phyloP scores from a whole-genome alignment of 2,113 vertebrate genomes.

The Amblyopsis rosae region DNA sequence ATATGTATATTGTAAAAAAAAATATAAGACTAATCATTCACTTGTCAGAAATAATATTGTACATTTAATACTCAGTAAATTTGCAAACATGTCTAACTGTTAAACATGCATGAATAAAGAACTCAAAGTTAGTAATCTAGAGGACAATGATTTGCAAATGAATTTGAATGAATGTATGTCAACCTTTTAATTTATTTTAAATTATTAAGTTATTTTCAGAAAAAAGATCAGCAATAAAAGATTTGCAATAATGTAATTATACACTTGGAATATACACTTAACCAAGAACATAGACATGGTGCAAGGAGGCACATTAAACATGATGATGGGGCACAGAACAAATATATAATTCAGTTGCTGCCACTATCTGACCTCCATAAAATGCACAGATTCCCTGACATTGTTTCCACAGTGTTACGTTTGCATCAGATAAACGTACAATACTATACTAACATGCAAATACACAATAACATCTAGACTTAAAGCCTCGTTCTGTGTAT shows the following conservation, averaged over 20 bases:
- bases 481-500: slow-evolving; percentile 18
- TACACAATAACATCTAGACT: slow-evolving; percentile 16
- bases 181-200: slow-evolving; percentile 13
- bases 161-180: slow-evolving; percentile 17
- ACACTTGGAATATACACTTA: slow-evolving; percentile 47
- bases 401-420: slow-evolving; percentile 40
- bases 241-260: slow-evolving; percentile 45
- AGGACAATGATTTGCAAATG: slow-evolving; percentile 24
- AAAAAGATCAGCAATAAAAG: slow-evolving; percentile 50
- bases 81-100: neutral
- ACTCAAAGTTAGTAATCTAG: slow-evolving; percentile 32
- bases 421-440: slow-evolving; percentile 32
- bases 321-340: slow-evolving; percentile 46
- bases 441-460: slow-evolving; percentile 28
- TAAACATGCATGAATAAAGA: slow-evolving; percentile 18
- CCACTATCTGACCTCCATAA: slow-evolving; percentile 16
- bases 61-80: neutral
- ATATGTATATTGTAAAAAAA: slow-evolving; percentile 4
- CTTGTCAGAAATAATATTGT: slow-evolving; percentile 9
- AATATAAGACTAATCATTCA: slow-evolving; percentile 23
- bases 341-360: slow-evolving; percentile 29
- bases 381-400: slow-evolving; percentile 30
- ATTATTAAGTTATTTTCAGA: slow-evolving; percentile 52
- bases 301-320: slow-evolving; percentile 81
- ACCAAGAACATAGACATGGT: slow-evolving; percentile 74